phyloP scores from a whole-genome alignment of 1,140 invertebrate genomes.

The Panulirus ornatus region DNA sequence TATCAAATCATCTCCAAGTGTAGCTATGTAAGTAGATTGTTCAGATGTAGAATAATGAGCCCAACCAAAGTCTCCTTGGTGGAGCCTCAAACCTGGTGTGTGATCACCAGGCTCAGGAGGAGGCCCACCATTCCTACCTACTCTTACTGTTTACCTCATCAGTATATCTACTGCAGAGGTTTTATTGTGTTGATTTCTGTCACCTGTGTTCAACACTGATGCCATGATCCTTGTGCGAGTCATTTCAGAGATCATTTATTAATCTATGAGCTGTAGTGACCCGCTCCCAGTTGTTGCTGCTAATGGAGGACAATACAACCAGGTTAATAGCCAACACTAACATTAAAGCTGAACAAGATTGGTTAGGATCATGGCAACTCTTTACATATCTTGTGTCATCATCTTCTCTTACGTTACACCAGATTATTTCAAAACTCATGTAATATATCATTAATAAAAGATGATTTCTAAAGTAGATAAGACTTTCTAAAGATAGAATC shows the following conservation, averaged over 20 bases:
- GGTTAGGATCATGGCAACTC: conserved; percentile 55
- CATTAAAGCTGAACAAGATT: background rate
- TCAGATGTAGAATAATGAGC: conserved; percentile 65
- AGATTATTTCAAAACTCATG: conserved; percentile 70
- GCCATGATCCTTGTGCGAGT: conserved; percentile 42
- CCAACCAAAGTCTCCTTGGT: conserved; percentile 60
- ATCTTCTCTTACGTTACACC: conserved; percentile 60
- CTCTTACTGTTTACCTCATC: conserved; percentile 53
- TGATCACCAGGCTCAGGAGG: conserved; percentile 27
- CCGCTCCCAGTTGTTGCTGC: background rate
- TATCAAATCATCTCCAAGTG: conserved; percentile 58
- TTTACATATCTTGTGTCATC: conserved; percentile 68
- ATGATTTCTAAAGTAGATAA: conserved; percentile 71
- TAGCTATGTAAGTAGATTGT: conserved; percentile 70
- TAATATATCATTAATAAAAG: conserved; percentile 72
- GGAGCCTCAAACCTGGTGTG: conserved; percentile 16
- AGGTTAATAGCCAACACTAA: conserved; percentile 23
- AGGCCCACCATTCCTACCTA: conserved; percentile 49
- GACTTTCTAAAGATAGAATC: background rate
- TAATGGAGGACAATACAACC: conserved; percentile 19
- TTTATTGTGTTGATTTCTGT: conserved; percentile 51
- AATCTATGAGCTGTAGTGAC: background rate
- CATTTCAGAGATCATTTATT: conserved; percentile 17
- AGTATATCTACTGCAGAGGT: conserved; percentile 38
- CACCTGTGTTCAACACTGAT: conserved; percentile 40